Percentiles rank a stretch among this genome's conserved stretches.
These are phyloP conservation scores for Phorcus lineatus DNA, from an alignment of 2,888 invertebrate genomes.

Conservation along the genomic window DNA sequence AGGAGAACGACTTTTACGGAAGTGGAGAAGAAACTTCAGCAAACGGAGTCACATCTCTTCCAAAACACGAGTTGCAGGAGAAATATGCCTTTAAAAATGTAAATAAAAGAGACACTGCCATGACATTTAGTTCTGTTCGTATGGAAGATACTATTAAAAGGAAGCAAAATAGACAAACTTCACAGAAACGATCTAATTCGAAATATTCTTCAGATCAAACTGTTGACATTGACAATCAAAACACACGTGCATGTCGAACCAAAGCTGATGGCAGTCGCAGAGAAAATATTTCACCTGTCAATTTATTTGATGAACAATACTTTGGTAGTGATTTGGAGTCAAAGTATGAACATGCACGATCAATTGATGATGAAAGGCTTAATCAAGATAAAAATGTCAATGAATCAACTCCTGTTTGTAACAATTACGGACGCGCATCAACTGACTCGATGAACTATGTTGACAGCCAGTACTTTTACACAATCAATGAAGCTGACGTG, in stretches of 20 bases:
- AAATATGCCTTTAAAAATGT: background rate
- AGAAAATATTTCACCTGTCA: background rate
- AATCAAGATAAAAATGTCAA: background rate
- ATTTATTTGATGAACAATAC: constrained; percentile 37
- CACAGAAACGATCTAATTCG: background rate
- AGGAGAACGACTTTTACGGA: constrained; percentile 31
- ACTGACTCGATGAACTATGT: constrained; percentile 22
- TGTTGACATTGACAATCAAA: background rate
- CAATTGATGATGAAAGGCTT: background rate
- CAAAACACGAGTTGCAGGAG: background rate
- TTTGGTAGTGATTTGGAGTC: constrained; percentile 11
- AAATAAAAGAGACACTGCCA: background rate
- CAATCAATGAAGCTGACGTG: background rate
- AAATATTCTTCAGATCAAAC: background rate
- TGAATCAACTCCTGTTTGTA: background rate
- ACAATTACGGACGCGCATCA: background rate
- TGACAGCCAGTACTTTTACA: background rate
- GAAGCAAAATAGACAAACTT: background rate
- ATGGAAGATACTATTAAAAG: no score
- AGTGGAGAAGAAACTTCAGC: constrained; percentile 14
- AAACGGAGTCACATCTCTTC: background rate
- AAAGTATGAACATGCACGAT: background rate
- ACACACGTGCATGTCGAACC: background rate
- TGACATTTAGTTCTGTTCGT: background rate
- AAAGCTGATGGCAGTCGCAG: background rate